Evolutionary conservation across 2,888 invertebrate genomes (phyloP).

Genomic region (Apotomis turbidana): DNA sequence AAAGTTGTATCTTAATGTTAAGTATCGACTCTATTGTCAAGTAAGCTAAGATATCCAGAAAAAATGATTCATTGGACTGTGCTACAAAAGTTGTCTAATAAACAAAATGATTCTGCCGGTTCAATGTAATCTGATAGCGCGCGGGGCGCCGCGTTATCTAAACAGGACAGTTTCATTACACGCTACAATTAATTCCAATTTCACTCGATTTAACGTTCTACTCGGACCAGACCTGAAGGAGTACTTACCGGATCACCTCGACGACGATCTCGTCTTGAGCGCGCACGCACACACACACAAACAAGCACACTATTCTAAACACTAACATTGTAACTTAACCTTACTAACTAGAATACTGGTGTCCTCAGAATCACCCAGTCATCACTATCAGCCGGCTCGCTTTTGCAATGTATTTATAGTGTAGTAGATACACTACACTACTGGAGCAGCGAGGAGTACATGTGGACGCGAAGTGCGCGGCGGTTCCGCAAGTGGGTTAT

Average conservation of each 20-base stretch:
- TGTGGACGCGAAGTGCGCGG: slow-evolving; percentile 8
- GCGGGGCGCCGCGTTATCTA: background rate
- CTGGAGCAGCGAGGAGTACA: background rate
- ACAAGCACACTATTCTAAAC: slow-evolving; percentile 9
- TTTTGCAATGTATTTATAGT: slow-evolving; percentile 4
- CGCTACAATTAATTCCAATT: background rate
- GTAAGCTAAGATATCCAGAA: background rate
- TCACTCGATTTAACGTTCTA: too few relatives aligned
- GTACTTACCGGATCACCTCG: slow-evolving; percentile 25
- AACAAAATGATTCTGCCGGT: slow-evolving; percentile 14
- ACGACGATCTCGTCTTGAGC: slow-evolving; percentile 30
- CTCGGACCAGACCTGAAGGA: background rate
- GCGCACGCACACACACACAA: slow-evolving; percentile 21
- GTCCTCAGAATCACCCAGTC: background rate
- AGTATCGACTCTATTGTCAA: too few relatives aligned
- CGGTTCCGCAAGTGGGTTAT: slow-evolving; percentile 32
- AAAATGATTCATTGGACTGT: background rate
- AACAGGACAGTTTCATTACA: background rate
- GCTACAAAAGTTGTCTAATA: background rate
- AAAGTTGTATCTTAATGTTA: too few relatives aligned
- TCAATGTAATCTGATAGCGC: slow-evolving; percentile 26
- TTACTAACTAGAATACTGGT: slow-evolving; percentile 9
- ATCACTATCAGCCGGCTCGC: background rate
- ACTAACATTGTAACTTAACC: slow-evolving; percentile 18
- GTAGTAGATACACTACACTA: background rate